Evolutionary conservation across 2,888 invertebrate genomes (phyloP).

Genomic region (Coelogynopora nodosa): DNA sequence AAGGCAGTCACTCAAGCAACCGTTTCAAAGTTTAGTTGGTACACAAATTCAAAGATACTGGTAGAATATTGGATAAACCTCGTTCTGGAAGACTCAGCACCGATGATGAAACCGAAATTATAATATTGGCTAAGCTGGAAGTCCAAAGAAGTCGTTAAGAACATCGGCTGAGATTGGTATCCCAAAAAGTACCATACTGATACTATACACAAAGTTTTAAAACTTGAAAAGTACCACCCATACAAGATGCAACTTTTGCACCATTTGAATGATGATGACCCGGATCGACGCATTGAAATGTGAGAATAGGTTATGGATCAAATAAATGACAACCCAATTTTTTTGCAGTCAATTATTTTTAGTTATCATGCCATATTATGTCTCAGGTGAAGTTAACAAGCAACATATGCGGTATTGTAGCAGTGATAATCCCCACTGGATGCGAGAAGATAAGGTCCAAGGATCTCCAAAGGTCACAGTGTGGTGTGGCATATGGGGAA

Average conservation of each 20-base stretch:
- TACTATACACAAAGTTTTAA: not conserved
- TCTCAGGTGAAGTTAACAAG: no score
- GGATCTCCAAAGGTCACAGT: constrained; percentile 24
- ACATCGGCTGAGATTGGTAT: not conserved
- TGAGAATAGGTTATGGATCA: not conserved
- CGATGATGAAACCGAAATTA: no score
- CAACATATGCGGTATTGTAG: no score
- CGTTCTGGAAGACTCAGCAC: no score
- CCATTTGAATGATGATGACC: not conserved
- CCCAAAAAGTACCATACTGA: not conserved
- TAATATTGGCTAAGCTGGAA: not conserved
- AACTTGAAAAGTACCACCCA: not conserved
- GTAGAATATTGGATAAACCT: not conserved
- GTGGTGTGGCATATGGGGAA: constrained; percentile 15
- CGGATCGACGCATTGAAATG: not conserved
- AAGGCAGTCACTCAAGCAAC: not conserved
- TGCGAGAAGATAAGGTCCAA: constrained; percentile 14
- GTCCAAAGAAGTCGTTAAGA: not conserved
- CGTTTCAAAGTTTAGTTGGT: not conserved
- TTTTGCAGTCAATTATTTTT: not conserved
- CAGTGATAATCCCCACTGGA: not conserved
- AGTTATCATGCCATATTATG: not conserved
- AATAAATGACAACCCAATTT: not conserved
- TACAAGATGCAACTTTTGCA: not conserved
- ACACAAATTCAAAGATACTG: not conserved